Evolutionary conservation across 2,888 invertebrate species (phyloP), one percentile per base, ranked within the genome.

Genomic region (Thecophora atra): DNA sequence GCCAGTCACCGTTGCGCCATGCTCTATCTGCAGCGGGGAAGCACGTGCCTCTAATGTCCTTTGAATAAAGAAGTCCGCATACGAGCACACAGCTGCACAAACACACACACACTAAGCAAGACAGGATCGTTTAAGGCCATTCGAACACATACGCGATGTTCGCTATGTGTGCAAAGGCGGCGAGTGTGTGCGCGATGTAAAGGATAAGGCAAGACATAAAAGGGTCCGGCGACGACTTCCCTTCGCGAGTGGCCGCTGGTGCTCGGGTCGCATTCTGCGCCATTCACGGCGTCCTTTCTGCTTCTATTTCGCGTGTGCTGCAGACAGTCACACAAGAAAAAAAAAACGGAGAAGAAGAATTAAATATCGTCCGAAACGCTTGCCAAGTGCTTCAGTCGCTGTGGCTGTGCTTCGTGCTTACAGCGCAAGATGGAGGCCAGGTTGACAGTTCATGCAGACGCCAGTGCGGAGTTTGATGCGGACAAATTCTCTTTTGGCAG

Each of bases 191-290:
- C 37, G 58, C 44, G 37, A 65, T 30, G 47, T 30, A 58, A 51
- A 71, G 71, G 64, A 58, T 63, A 69, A 68, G 73, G 66, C 71
- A 71, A 73, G 73, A 74, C 75, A 74, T 76, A 76, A 73, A 74
- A 65, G 72, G 70, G 73, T 74, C 75, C 72, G 74, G 71, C 70
- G 70, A 70, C 71, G 72, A 71, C 70, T 74, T 73, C 67, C 73
- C 71, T 73, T 73, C 75, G 75, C 75, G 76, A 74, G 60, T 75
- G 74, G 76, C 76, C 74, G 68, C 72, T 76, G 73, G 73, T 73
- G 73, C 70, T 76, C 71, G 37, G 72, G 75, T 74, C 76, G 76
- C 75, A 73, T 68, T 70, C 73, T 72, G 52, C 67, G 74, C 73
- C 58, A 66, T 73, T 71, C 69, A 51, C 69, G 73, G 60, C 26